These are phyloP conservation scores for Tretioscincus oriximinensis DNA, from an alignment of 2,113 vertebrate genomes.

Conservation along the genomic window DNA sequence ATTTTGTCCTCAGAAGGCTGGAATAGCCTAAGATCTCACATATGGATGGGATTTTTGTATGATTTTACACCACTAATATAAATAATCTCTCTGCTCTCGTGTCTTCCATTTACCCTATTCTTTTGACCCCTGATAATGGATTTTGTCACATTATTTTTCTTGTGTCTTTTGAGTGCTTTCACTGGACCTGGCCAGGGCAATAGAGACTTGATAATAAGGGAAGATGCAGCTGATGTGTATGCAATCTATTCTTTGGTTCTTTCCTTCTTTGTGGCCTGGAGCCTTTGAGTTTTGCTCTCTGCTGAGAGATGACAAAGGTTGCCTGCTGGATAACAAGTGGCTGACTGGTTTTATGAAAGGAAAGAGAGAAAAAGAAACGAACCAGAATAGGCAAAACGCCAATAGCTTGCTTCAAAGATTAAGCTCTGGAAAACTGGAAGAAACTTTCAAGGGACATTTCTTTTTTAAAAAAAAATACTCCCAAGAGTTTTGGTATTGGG, in stretches of 20 bases:
- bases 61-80: background rate
- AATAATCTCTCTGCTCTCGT: background rate
- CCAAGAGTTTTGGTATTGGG: no score
- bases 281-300: conserved; percentile 3
- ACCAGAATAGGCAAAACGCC: background rate
- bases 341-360: background rate
- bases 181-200: conserved; percentile 44
- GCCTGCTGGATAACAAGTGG: conserved; percentile 14
- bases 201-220: conserved; percentile 17
- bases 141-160: background rate
- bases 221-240: background rate
- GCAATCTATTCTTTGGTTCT: background rate
- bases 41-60: no score
- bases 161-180: background rate
- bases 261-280: background rate
- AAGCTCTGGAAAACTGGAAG: background rate
- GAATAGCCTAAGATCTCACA: no score
- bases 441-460: background rate
- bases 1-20: no score
- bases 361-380: background rate
- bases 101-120: background rate
- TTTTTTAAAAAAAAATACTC: no score
- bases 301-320: conserved; percentile 23
- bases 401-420: background rate
- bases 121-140: background rate